Evolutionary conservation across 2,888 invertebrate species (phyloP).

Genomic region (Agriotes lineatus): DNA sequence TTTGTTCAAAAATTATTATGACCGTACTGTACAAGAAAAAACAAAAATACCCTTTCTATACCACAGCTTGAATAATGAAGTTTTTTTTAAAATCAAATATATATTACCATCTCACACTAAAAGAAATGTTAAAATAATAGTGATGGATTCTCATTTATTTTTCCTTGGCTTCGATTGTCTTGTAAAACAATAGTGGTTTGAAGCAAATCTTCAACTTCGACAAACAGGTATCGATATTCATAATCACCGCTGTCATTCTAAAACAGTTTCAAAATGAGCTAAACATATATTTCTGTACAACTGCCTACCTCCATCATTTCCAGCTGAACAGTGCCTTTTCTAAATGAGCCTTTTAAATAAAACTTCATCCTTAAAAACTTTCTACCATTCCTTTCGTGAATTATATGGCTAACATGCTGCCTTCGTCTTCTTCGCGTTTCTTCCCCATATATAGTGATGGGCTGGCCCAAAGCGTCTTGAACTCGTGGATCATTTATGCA

Average conservation of each 20-base stretch:
- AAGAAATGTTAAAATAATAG: neutral
- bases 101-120: no score
- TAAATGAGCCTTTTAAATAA: constrained; percentile 86
- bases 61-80: no score
- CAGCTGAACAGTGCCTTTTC: constrained; percentile 86
- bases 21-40: no score
- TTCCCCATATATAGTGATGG: constrained; percentile 91
- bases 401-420: constrained; percentile 84
- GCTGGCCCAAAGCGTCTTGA: constrained; percentile 87
- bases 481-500: constrained; percentile 83
- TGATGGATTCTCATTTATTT: neutral
- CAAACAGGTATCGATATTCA: constrained; percentile 85
- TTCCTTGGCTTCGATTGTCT: constrained; percentile 72
- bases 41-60: no score
- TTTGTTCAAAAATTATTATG: no score
- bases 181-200: constrained; percentile 82
- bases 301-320: constrained; percentile 84
- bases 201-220: constrained; percentile 84
- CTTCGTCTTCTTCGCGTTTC: constrained; percentile 85
- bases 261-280: constrained; percentile 57
- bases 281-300: neutral
- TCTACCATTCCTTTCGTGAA: constrained; percentile 81
- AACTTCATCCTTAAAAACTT: constrained; percentile 91
- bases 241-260: constrained; percentile 83
- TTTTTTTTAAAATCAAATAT: no score